Evolutionary conservation across 1,140 invertebrate genomes (phyloP).

Genomic region (Homalodisca vitripennis): DNA sequence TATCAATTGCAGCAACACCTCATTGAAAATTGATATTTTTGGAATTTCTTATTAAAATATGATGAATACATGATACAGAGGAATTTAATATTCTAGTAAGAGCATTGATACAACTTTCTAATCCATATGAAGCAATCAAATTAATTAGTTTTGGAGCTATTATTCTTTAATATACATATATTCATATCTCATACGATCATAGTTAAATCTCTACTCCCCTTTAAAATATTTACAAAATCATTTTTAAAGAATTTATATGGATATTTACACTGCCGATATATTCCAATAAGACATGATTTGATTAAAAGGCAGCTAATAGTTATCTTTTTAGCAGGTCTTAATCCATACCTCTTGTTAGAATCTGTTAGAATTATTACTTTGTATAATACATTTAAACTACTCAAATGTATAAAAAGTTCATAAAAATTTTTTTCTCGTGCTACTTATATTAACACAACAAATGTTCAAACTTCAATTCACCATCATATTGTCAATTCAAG

Average conservation of each 20-base stretch:
- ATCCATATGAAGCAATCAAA: background rate
- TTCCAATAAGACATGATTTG: background rate
- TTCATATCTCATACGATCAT: background rate
- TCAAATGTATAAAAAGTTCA: background rate
- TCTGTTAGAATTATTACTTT: background rate
- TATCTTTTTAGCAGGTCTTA: background rate
- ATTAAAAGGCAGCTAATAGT: background rate
- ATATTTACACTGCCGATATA: background rate
- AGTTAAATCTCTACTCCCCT: background rate
- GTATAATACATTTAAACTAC: background rate
- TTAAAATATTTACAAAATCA: background rate
- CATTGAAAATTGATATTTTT: background rate
- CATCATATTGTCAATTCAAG: background rate
- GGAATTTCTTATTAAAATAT: background rate
- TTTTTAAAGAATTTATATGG: background rate
- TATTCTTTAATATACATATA: background rate
- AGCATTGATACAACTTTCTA: background rate
- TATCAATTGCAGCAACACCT: background rate
- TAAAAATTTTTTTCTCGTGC: background rate
- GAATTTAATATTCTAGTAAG: background rate
- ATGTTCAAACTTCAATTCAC: background rate
- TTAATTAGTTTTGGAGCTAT: background rate
- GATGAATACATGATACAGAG: background rate
- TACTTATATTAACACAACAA: background rate
- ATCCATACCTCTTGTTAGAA: background rate